Base-by-base conservation (phyloP, 2,113 vertebrate genomes). In the Alexandromys fortis region DNA sequence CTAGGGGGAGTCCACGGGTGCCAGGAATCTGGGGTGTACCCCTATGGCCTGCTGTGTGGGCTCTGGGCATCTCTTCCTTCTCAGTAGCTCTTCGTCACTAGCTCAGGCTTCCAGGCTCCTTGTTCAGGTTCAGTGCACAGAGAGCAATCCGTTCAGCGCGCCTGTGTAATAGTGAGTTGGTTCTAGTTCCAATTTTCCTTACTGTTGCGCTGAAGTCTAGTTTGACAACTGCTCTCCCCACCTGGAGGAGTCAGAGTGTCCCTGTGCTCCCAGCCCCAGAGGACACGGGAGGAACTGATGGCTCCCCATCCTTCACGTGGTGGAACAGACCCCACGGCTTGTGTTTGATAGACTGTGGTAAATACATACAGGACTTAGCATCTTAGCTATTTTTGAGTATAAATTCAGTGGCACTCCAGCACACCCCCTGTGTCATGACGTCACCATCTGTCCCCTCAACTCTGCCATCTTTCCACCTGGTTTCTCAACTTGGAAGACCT, bases 171-270 rank as follows among this genome's bases (percentile, higher is more conserved):
- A 42, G 5, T 70, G 24, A 30, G 14, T 67, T 63, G 33, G 61
- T 67, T 83, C 35, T 33, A 38, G 78, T 89, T 73, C 4, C 5
- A 78, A 13, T 94, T 95, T 73, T 86, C 68, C 91, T 65, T 75
- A 63, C 30, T 77, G 55, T 81, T 52, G 49, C 35, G n/a, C 19
- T 79, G 52, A 45, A 24, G 70, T 76, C 3, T 90, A 28, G 2
- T 85, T 91, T 75, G 45, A 33, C 78, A 30, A 94, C 90, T 21
- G 30, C 24, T 78, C 79, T 79, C 61, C 52, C 67, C 67, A 79
- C 21, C 79, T 38, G 8, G 63, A 30, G 67, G 81, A 77, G 47
- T 67, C 21, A 72, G 14, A 30, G 55, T 79, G 5, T 67, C 38
- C 86, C 5, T 72, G 28, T 5, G 3, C 5, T 72, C 45, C 3